phyloP scores from a whole-genome alignment of 2,888 invertebrate genomes.

The Cactoblastis cactorum region DNA sequence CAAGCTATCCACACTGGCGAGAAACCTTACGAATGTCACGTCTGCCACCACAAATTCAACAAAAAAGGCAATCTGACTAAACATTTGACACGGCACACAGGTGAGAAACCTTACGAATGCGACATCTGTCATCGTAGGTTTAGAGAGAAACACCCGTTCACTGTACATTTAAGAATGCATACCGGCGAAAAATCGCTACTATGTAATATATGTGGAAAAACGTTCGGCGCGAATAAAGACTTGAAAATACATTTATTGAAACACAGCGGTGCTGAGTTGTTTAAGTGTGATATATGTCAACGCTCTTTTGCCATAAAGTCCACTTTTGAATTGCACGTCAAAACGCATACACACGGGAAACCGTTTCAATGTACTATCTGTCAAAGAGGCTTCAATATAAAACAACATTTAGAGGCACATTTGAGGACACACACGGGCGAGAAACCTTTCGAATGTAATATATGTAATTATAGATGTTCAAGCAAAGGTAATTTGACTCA shows the following conservation, averaged over 20 bases:
- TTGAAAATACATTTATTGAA: conserved; percentile 3
- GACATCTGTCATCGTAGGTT: conserved; percentile 3
- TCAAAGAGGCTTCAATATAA: neutral
- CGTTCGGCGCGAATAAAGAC: conserved; percentile 2
- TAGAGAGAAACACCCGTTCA: conserved; percentile 1
- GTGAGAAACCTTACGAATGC: conserved; percentile 5
- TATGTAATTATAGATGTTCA: conserved; percentile 9
- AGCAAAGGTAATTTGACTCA: conserved; percentile 1
- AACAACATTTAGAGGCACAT: conserved; percentile 4
- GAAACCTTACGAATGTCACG: conserved; percentile 1
- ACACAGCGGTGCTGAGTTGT: neutral
- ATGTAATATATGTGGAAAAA: neutral
- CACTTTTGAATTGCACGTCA: neutral
- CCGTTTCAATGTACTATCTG: conserved; percentile 8
- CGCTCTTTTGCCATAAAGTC: neutral
- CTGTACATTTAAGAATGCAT: conserved; percentile 2
- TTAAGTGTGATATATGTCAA: conserved; percentile 9
- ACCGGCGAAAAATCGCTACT: neutral
- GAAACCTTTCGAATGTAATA: conserved; percentile 12
- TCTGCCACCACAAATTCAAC: conserved; percentile 3
- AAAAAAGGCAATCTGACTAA: conserved; percentile 5
- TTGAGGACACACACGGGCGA: conserved; percentile 7
- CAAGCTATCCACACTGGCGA: conserved; percentile 8
- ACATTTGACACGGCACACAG: neutral
- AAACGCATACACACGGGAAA: neutral